Evolutionary conservation across 2,797 vertebrate species (phyloP).

Genomic region (Brachymystax lenok): DNA sequence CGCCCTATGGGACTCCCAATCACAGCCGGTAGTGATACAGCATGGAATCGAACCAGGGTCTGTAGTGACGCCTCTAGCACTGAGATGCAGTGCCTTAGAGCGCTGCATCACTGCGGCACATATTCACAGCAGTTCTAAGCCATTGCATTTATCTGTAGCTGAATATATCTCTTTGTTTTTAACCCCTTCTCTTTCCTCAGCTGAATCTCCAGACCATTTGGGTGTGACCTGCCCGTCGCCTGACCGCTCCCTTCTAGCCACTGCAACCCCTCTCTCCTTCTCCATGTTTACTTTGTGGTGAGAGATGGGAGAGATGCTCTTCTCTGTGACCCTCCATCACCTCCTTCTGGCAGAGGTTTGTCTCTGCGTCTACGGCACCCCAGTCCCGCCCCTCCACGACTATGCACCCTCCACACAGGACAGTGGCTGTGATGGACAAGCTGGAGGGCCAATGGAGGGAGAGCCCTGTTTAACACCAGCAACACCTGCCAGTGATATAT

Average conservation of each 20-base stretch:
- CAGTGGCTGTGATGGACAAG: conserved; percentile 39
- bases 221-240: conserved; percentile 25
- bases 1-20: too few relatives aligned
- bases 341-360: conserved; percentile 66
- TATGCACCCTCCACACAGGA: conserved; percentile 26
- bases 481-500: conserved; percentile 14
- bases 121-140: not conserved
- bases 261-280: conserved; percentile 23
- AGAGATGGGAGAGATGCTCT: conserved; percentile 64
- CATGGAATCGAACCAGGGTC: not conserved
- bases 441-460: not conserved
- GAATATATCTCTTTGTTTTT: not conserved
- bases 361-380: conserved; percentile 57
- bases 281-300: conserved; percentile 34
- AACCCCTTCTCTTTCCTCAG: conserved; percentile 28
- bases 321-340: conserved; percentile 45
- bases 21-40: not conserved
- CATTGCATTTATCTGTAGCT: not conserved
- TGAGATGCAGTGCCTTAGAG: too few relatives aligned
- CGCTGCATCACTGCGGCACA: not conserved
- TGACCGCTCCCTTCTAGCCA: conserved; percentile 14
- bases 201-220: conserved; percentile 21
- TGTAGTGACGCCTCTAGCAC: not conserved
- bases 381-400: conserved; percentile 36
- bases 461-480: conserved; percentile 26